A percentile compares a stretch with the other conserved stretches of the same genome.
Evolutionary conservation across 2,797 vertebrate genomes (phyloP).

Genomic region (Lemur catta): DNA sequence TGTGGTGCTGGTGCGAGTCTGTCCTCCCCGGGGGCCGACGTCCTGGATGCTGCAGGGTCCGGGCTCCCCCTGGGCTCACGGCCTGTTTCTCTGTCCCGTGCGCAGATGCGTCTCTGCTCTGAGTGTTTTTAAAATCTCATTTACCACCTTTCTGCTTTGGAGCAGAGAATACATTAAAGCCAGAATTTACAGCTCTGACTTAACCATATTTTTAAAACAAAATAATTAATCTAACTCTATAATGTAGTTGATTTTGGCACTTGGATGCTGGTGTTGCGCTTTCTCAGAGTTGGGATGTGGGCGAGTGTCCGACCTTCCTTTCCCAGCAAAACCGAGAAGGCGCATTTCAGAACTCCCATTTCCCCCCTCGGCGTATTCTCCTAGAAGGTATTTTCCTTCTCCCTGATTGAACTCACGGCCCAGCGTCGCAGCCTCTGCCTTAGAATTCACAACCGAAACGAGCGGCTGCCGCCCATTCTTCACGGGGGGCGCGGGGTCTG

Average conservation of each 20-base stretch:
- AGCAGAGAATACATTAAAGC: background rate
- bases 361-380: background rate
- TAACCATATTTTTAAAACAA: background rate
- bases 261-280: accelerated
- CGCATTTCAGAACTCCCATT: background rate
- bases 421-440: background rate
- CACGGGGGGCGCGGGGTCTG: accelerated
- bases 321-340: background rate
- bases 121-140: background rate
- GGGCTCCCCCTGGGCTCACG: accelerated
- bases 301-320: background rate
- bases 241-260: accelerated
- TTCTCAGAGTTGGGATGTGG: background rate
- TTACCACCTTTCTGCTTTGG: background rate
- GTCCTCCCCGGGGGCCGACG: accelerated
- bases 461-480: accelerated
- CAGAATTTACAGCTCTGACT: background rate
- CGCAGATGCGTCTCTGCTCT: background rate
- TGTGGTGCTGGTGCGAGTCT: accelerated
- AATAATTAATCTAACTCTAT: background rate
- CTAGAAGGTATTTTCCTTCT: background rate
- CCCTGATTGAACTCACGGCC: too few relatives aligned
- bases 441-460: accelerated
- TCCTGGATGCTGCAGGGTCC: accelerated
- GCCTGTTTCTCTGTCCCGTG: background rate